Conservation (phyloP, 2,113 vertebrate genomes). For the Oryzias woworae region DNA sequence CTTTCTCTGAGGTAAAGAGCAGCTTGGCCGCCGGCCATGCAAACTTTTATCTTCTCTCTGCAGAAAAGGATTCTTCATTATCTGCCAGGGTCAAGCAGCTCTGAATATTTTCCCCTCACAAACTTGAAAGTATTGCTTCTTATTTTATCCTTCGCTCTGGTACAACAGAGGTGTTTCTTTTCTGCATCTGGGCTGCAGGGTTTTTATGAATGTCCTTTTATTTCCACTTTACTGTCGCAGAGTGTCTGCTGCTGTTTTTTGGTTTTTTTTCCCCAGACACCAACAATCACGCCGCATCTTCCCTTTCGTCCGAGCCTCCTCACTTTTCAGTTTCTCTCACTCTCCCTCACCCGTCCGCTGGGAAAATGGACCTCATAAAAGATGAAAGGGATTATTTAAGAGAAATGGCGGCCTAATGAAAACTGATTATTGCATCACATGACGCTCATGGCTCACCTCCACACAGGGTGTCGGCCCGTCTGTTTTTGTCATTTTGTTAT, state of each 20-base stretch:
- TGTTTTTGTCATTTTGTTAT: conserved; percentile 44
- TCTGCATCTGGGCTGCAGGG: conserved; percentile 11
- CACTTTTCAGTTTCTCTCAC: background rate
- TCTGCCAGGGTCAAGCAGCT: conserved; percentile 25
- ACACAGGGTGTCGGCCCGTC: background rate
- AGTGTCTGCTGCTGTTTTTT: background rate
- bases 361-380: conserved; percentile 75
- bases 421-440: conserved; percentile 71
- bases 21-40: conserved; percentile 28
- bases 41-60: conserved; percentile 36
- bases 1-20: conserved; percentile 1
- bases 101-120: background rate
- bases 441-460: conserved; percentile 47
- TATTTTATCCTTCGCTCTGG: conserved; percentile 12
- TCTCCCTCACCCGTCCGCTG: conserved; percentile 33
- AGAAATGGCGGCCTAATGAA: conserved; percentile 74
- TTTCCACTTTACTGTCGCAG: background rate
- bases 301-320: background rate
- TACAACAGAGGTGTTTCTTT: conserved; percentile 15
- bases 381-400: conserved; percentile 78
- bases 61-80: conserved; percentile 34
- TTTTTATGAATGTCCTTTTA: conserved; percentile 1
- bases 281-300: too few species aligned
- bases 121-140: conserved; percentile 38
- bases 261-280: background rate